These are phyloP conservation scores for Mechanitis messenoides DNA, from an alignment of 2,888 invertebrate species.

Conservation along the genomic window DNA sequence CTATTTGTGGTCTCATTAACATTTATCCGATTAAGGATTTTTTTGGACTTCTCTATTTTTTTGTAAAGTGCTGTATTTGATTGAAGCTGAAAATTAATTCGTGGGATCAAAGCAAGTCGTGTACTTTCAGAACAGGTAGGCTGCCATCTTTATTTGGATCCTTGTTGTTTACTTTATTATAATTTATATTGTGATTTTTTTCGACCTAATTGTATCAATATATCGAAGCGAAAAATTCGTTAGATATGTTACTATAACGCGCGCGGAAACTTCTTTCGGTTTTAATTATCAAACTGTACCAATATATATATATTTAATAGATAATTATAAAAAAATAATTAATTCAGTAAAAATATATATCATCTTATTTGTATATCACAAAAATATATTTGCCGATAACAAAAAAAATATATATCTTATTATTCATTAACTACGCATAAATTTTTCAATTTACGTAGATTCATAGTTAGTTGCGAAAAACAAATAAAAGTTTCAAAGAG, in stretches of 20 bases:
- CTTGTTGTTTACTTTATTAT: constrained; percentile 7
- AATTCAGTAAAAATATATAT: background rate
- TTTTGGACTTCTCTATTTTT: constrained; percentile 21
- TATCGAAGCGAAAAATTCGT: too few relatives aligned
- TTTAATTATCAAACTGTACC: too few relatives aligned
- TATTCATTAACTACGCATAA: too few relatives aligned
- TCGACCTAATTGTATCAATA: background rate
- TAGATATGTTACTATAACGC: too few relatives aligned
- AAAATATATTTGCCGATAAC: background rate
- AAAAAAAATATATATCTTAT: background rate
- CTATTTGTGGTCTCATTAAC: constrained; percentile 47
- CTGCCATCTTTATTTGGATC: constrained; percentile 17
- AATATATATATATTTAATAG: too few relatives aligned
- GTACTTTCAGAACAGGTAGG: constrained; percentile 43
- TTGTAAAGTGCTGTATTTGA: constrained; percentile 22
- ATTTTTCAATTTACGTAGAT: too few relatives aligned
- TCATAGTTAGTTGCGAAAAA: background rate
- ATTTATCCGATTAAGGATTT: constrained; percentile 31
- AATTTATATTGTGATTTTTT: constrained; percentile 11
- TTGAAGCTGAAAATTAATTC: constrained; percentile 34
- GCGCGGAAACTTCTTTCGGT: too few relatives aligned
- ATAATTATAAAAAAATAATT: background rate
- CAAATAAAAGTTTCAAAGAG: constrained; percentile 44
- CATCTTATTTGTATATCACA: too few relatives aligned
- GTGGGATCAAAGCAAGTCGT: constrained; percentile 36